phyloP scores from a whole-genome alignment of 2,888 invertebrate species.

The Electrophaes corylata region DNA sequence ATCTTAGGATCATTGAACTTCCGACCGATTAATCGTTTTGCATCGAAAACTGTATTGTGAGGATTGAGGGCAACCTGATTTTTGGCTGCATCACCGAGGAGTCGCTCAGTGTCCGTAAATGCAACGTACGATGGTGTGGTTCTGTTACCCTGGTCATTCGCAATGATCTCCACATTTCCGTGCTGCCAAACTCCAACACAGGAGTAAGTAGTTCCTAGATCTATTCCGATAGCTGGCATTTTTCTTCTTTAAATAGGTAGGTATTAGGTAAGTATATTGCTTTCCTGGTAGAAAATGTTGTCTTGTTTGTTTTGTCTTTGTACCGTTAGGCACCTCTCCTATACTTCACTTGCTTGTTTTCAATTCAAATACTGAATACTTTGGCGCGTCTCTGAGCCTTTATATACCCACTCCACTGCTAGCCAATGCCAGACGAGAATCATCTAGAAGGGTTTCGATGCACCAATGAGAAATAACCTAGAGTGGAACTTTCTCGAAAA shows the following conservation, averaged over 20 bases:
- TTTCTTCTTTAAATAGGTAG: conserved; percentile 25
- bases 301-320: conserved; percentile 33
- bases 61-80: conserved; percentile 93
- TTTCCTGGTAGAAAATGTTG: conserved; percentile 14
- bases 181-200: conserved; percentile 94
- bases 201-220: conserved; percentile 95
- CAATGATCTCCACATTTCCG: conserved; percentile 92
- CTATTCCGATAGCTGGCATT: conserved; percentile 77
- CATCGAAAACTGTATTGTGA: conserved; percentile 88
- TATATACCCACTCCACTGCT: conserved; percentile 50
- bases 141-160: conserved; percentile 94
- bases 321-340: conserved; percentile 46
- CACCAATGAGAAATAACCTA: conserved; percentile 52
- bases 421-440: conserved; percentile 59
- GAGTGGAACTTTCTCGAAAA: conserved; percentile 55
- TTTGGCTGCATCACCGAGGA: conserved; percentile 94
- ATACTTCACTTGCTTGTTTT: conserved; percentile 55
- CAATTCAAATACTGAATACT: conserved; percentile 69
- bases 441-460: conserved; percentile 51
- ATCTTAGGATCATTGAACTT: conserved; percentile 90
- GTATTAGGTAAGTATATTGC: conserved; percentile 1
- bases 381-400: conserved; percentile 58
- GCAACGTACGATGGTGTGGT: conserved; percentile 95
- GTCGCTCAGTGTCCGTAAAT: conserved; percentile 92
- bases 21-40: conserved; percentile 91